Evolutionary conservation across 2,888 invertebrate species (phyloP).

Genomic region (Dolichomitus sp.): DNA sequence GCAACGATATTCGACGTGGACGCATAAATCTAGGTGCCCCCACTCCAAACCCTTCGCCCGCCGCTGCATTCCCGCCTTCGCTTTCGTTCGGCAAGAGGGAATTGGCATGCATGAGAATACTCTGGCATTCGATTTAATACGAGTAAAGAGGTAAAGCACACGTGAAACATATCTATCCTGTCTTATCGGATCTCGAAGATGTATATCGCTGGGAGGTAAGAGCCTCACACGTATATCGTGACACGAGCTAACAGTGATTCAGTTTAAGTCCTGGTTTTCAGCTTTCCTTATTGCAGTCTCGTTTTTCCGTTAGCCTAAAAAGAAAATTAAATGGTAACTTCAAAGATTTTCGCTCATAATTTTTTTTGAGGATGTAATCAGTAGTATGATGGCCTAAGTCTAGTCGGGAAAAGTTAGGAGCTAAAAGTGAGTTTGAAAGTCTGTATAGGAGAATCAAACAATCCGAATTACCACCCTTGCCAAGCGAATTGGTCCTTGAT

Average conservation of each 20-base stretch:
- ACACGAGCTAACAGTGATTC: background rate
- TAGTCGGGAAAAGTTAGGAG: too few relatives aligned
- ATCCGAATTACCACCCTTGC: too few relatives aligned
- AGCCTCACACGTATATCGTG: background rate
- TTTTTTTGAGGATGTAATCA: too few relatives aligned
- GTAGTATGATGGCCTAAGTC: too few relatives aligned
- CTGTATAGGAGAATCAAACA: too few relatives aligned
- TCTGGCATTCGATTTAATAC: slow-evolving; percentile 84
- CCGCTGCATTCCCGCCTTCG: slow-evolving; percentile 14
- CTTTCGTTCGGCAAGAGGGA: slow-evolving; percentile 69
- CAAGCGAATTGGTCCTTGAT: too few relatives aligned
- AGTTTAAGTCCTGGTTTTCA: background rate
- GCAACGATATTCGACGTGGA: slow-evolving; percentile 80
- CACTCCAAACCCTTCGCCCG: slow-evolving; percentile 3
- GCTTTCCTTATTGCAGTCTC: background rate
- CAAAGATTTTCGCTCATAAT: too few relatives aligned
- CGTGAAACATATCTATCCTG: slow-evolving; percentile 84
- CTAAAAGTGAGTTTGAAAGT: too few relatives aligned
- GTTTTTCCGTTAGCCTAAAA: background rate
- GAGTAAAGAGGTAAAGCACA: slow-evolving; percentile 83
- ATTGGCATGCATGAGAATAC: slow-evolving; percentile 85
- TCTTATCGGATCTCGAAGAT: slow-evolving; percentile 84
- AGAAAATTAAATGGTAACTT: background rate
- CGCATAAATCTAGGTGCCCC: slow-evolving; percentile 81
- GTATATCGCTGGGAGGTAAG: slow-evolving; percentile 76